A percentile compares a stretch with the other conserved stretches of the same genome.
Evolutionary conservation across 2,797 vertebrate genomes (phyloP).

Genomic region (Myotis daubentonii): DNA sequence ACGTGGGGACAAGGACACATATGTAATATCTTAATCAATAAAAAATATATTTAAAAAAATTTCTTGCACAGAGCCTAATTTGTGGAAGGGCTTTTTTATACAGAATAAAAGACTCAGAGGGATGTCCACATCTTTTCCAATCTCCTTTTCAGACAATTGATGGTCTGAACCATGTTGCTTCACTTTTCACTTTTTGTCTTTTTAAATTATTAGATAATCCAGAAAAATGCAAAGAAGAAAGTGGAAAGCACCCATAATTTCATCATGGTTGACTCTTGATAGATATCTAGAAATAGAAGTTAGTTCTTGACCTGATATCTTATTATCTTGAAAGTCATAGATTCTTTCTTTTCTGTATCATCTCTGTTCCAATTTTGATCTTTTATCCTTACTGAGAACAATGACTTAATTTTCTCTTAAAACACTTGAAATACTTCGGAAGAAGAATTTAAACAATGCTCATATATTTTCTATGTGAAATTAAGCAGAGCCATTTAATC

Average conservation of each 20-base stretch:
- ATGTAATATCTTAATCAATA: too few relatives aligned
- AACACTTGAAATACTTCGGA: not conserved
- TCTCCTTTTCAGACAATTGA: not conserved
- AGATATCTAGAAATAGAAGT: not conserved
- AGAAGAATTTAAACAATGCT: not conserved
- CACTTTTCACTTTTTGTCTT: conserved; percentile 36
- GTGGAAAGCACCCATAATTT: not conserved
- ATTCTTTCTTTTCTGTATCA: not conserved
- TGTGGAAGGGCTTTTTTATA: conserved; percentile 12
- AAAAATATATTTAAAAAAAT: too few relatives aligned
- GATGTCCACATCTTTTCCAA: not conserved
- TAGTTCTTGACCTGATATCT: not conserved
- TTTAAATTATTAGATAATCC: not conserved
- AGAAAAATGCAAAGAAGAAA: conserved; percentile 38
- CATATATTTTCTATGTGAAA: not conserved
- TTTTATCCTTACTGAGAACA: conserved; percentile 9
- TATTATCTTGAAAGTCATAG: conserved; percentile 7
- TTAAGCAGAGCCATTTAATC: conserved; percentile 17
- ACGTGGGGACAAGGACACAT: too few relatives aligned
- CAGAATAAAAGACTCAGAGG: not conserved
- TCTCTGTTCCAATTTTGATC: conserved; percentile 20
- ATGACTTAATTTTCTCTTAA: conserved; percentile 1
- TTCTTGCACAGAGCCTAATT: conserved; percentile 38
- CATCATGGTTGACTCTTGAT: not conserved
- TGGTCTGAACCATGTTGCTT: not conserved